These are phyloP conservation scores for Parapristionchus giblindavisi DNA, from an alignment of 2,888 invertebrate species.

Conservation along the genomic window DNA sequence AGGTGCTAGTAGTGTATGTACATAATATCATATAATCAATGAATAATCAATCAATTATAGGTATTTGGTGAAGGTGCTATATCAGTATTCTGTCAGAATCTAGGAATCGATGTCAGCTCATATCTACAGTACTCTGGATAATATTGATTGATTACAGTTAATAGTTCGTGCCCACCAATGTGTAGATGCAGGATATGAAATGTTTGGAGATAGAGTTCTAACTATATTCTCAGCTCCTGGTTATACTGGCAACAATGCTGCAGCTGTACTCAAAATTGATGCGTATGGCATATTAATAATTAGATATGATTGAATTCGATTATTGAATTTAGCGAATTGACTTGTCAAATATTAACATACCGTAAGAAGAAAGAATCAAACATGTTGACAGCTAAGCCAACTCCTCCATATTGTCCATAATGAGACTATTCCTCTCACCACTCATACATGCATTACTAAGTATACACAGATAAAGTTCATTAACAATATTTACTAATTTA, in stretches of 20 bases:
- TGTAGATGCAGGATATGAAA: constrained; percentile 17
- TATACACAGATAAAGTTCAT: too few relatives aligned
- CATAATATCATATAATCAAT: not conserved
- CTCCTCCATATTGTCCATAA: too few relatives aligned
- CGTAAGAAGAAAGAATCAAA: too few relatives aligned
- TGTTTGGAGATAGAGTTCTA: constrained; percentile 38
- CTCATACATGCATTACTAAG: too few relatives aligned
- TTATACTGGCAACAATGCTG: constrained; percentile 36
- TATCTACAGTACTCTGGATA: not conserved
- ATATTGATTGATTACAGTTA: not conserved
- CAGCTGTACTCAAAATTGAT: constrained; percentile 8
- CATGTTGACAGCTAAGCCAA: too few relatives aligned
- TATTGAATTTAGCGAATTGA: too few relatives aligned
- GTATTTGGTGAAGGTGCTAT: constrained; percentile 41
- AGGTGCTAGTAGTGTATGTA: constrained; percentile 39
- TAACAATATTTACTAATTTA: too few relatives aligned
- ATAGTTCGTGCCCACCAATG: constrained; percentile 34
- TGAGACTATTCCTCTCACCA: too few relatives aligned
- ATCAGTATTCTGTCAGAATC: constrained; percentile 41
- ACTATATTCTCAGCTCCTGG: constrained; percentile 46
- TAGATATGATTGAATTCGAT: too few relatives aligned
- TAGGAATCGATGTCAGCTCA: constrained; percentile 38
- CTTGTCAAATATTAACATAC: too few relatives aligned
- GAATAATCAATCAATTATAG: constrained; percentile 18
- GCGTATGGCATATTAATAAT: too few relatives aligned